Conservation (phyloP, 2,888 invertebrate species). For the Ophion costatus region DNA sequence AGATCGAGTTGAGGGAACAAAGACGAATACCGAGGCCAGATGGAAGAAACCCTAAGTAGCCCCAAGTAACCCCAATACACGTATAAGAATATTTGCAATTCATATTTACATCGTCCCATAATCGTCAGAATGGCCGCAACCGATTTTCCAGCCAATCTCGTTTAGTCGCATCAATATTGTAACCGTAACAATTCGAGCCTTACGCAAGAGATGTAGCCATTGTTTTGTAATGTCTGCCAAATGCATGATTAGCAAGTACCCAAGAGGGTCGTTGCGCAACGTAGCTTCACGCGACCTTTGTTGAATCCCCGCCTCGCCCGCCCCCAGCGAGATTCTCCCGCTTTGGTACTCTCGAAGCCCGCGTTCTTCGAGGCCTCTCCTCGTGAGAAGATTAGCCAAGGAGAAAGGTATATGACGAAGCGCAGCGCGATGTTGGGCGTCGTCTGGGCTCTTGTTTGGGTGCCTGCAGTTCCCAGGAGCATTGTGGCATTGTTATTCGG, state of each 20-base stretch:
- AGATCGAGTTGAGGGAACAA: constrained; percentile 28
- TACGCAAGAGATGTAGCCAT: constrained; percentile 50
- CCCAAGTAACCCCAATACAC: no score
- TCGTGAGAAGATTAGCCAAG: constrained; percentile 64
- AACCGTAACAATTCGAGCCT: constrained; percentile 48
- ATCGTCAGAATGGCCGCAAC: constrained; percentile 1
- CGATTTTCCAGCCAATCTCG: constrained; percentile 49
- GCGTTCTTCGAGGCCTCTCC: constrained; percentile 50
- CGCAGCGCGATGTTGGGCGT: constrained; percentile 38
- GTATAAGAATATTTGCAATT: neutral
- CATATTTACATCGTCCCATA: neutral
- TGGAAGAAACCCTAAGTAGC: neutral
- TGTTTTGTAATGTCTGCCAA: constrained; percentile 37
- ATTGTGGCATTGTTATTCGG: constrained; percentile 25
- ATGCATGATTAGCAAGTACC: constrained; percentile 61
- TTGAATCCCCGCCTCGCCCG: constrained; percentile 56
- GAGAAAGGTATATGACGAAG: constrained; percentile 61
- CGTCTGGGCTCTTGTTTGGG: constrained; percentile 10
- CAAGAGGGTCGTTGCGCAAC: constrained; percentile 67
- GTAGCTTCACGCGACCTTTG: constrained; percentile 69
- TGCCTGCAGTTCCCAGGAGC: constrained; percentile 22
- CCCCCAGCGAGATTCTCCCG: constrained; percentile 68
- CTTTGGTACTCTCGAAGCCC: constrained; percentile 53
- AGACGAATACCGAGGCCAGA: neutral
- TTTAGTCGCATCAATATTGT: constrained; percentile 39